Evolutionary conservation across 2,888 invertebrate genomes (phyloP).

Genomic region (Eupithecia subfuscata): DNA sequence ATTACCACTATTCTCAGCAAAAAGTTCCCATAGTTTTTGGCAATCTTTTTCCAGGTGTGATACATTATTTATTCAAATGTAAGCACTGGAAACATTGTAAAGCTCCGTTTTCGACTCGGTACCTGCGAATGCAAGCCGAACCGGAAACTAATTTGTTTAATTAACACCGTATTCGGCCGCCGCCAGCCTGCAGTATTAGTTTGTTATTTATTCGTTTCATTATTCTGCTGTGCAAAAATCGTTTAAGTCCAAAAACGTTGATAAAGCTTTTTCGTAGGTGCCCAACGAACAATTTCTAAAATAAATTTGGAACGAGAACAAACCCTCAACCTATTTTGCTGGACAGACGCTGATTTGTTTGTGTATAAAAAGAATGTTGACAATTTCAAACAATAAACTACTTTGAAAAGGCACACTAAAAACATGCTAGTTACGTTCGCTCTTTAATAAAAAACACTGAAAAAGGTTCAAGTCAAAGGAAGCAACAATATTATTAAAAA

Average conservation of each 20-base stretch:
- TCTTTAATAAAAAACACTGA: neutral
- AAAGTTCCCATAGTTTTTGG: neutral
- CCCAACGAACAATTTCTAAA: neutral
- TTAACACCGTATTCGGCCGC: conserved; percentile 30
- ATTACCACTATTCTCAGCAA: neutral
- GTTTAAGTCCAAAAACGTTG: neutral
- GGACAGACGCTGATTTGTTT: too few relatives aligned
- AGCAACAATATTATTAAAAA: neutral
- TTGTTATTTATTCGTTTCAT: conserved; percentile 29
- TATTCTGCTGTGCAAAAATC: neutral
- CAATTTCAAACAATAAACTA: too few relatives aligned
- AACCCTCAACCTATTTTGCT: neutral
- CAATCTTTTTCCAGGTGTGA: neutral
- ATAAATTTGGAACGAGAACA: neutral
- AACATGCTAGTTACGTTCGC: neutral
- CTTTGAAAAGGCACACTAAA: neutral
- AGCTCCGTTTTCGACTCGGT: neutral
- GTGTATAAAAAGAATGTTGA: too few relatives aligned
- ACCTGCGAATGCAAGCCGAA: conserved; percentile 11
- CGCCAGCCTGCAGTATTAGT: conserved; percentile 14
- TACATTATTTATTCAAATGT: neutral
- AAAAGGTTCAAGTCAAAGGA: neutral
- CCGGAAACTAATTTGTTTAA: conserved; percentile 35
- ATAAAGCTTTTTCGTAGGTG: neutral
- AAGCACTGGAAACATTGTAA: neutral